These are phyloP conservation scores for Gambelia wislizenii DNA, from an alignment of 2,797 vertebrate genomes.

Conservation along the genomic window DNA sequence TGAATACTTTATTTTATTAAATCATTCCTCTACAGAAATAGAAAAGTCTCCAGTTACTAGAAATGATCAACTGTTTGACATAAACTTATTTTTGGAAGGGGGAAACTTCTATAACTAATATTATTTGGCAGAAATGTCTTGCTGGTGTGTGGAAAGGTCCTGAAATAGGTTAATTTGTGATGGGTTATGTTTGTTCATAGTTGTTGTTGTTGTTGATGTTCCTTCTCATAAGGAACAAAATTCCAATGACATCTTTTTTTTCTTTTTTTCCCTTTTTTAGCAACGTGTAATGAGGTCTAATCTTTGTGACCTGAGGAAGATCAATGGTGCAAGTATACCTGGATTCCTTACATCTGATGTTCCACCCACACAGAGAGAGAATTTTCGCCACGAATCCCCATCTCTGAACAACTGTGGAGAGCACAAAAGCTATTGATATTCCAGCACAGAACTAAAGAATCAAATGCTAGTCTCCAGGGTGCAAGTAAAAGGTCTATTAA, in stretches of 20 bases:
- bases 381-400: neutral
- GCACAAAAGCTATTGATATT: conserved; percentile 16
- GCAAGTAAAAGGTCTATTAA: conserved; percentile 34
- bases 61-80: conserved; percentile 48
- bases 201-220: neutral
- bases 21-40: conserved; percentile 57
- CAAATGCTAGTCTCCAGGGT: conserved; percentile 15
- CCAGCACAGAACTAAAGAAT: conserved; percentile 7
- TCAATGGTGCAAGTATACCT: neutral
- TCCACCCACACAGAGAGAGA: conserved; percentile 12
- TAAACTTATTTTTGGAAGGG: neutral
- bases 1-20: conserved; percentile 64
- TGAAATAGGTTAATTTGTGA: neutral
- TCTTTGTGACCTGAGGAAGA: conserved; percentile 2
- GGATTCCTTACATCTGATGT: neutral
- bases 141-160: neutral
- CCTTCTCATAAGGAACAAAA: neutral
- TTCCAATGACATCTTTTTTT: neutral
- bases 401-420: conserved; percentile 6
- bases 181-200: neutral
- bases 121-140: neutral
- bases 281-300: neutral
- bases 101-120: neutral
- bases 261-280: too few relatives aligned
- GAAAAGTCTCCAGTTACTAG: conserved; percentile 45